These are phyloP conservation scores for Eurystomus gularis DNA, from an alignment of 2,113 vertebrate species.

Conservation along the genomic window DNA sequence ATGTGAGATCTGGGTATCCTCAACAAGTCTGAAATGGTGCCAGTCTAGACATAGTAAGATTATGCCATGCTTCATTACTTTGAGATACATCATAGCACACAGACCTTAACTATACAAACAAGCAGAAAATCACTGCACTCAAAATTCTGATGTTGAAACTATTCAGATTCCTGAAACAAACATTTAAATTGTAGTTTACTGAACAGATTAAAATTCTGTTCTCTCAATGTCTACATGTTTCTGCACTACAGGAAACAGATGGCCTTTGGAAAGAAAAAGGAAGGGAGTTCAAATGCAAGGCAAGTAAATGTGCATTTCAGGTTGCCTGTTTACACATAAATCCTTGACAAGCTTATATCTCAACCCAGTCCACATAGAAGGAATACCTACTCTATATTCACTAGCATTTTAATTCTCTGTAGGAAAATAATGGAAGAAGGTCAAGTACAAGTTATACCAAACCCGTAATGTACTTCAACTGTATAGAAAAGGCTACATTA, in stretches of 20 bases:
- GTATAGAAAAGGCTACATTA: not conserved
- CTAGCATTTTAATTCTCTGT: not conserved
- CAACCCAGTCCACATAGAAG: not conserved
- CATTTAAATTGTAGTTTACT: not conserved
- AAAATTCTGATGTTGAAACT: not conserved
- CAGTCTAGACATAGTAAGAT: not conserved
- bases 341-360: not conserved
- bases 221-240: not conserved
- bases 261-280: slow-evolving; percentile 31
- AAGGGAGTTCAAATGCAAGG: slow-evolving; percentile 25
- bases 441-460: not conserved
- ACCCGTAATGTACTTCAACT: not conserved
- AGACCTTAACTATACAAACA: not conserved
- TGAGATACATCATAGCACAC: not conserved
- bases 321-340: slow-evolving; percentile 20
- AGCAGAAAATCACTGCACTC: not conserved
- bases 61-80: not conserved
- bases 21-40: not conserved
- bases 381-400: not conserved
- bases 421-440: not conserved
- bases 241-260: slow-evolving; percentile 58
- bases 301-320: not conserved
- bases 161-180: not conserved
- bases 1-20: not conserved
- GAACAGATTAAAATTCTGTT: slow-evolving; percentile 21